A percentile compares a stretch with the other conserved stretches of the same genome.
phyloP scores from a whole-genome alignment of 2,113 vertebrate species.

The Brachypteracias leptosomus region DNA sequence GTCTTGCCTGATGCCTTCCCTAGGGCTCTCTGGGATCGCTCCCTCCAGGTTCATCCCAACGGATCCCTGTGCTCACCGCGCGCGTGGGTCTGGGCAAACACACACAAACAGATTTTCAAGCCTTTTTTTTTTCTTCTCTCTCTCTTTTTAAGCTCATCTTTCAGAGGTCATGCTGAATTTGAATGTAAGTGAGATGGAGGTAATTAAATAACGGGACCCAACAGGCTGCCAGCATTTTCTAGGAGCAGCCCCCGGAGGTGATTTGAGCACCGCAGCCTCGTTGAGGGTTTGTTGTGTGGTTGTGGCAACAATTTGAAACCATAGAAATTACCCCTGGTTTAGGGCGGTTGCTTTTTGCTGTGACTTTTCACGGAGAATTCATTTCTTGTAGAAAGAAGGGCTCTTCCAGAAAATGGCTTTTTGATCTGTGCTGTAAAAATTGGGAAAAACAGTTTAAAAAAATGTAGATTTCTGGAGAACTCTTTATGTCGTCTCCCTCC shows the following conservation, averaged over 20 bases:
- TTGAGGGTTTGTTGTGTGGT: background rate
- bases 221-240: background rate
- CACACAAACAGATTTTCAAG: background rate
- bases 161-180: background rate
- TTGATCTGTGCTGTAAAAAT: background rate
- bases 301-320: background rate
- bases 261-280: background rate
- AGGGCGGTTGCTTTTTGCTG: background rate
- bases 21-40: background rate
- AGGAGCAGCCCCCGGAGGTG: background rate
- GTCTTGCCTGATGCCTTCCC: background rate
- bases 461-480: background rate
- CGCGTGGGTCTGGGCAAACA: background rate
- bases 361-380: background rate
- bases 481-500: background rate
- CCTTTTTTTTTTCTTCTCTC: background rate
- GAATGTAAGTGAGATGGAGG: background rate
- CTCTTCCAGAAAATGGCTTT: background rate
- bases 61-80: accelerated
- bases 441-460: background rate
- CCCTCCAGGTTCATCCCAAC: background rate
- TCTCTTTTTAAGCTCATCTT: background rate
- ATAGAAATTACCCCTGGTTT: background rate
- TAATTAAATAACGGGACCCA: slow-evolving; percentile 19
- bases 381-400: background rate